Percentiles rank a stretch among this genome's conserved stretches.
Conservation (phyloP, 1,140 invertebrate genomes). For the Listronotus oregonensis region DNA sequence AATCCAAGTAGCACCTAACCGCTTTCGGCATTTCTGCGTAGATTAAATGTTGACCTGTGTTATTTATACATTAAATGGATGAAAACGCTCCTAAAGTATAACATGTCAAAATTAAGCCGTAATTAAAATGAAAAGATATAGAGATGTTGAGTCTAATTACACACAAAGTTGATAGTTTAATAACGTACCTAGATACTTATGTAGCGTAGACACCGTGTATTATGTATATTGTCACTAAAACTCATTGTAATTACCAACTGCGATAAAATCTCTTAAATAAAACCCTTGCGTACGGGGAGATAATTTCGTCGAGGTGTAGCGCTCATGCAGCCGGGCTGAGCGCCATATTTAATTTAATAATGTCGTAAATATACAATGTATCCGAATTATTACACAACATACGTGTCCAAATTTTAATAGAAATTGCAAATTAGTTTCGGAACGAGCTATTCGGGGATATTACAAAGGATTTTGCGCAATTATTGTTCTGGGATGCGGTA, state of each 20-base stretch:
- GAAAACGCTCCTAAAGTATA: too few relatives aligned
- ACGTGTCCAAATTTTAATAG: constrained; percentile 35
- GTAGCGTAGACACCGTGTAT: constrained; percentile 18
- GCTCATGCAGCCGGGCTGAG: constrained; percentile 14
- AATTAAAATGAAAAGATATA: constrained; percentile 5
- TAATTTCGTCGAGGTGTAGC: constrained; percentile 23
- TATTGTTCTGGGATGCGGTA: constrained; percentile 2
- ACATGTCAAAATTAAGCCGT: too few relatives aligned
- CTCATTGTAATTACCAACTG: constrained; percentile 31
- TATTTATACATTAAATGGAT: too few relatives aligned
- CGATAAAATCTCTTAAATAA: constrained; percentile 37
- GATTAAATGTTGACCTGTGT: too few relatives aligned
- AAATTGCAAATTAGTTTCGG: constrained; percentile 33
- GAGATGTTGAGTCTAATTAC: constrained; percentile 29
- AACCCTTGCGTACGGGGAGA: constrained; percentile 15
- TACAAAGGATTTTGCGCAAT: constrained; percentile 20
- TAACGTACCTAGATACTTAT: constrained; percentile 21
- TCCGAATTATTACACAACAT: constrained; percentile 36
- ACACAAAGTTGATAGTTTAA: constrained; percentile 33
- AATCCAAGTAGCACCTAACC: too few relatives aligned
- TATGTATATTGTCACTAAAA: constrained; percentile 34
- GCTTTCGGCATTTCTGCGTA: too few relatives aligned
- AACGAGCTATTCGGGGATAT: background rate
- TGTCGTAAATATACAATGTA: constrained; percentile 37
- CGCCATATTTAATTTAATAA: constrained; percentile 39